Evolutionary conservation across 2,888 invertebrate species (phyloP).

Genomic region (Branchipolynoe longqiensis): DNA sequence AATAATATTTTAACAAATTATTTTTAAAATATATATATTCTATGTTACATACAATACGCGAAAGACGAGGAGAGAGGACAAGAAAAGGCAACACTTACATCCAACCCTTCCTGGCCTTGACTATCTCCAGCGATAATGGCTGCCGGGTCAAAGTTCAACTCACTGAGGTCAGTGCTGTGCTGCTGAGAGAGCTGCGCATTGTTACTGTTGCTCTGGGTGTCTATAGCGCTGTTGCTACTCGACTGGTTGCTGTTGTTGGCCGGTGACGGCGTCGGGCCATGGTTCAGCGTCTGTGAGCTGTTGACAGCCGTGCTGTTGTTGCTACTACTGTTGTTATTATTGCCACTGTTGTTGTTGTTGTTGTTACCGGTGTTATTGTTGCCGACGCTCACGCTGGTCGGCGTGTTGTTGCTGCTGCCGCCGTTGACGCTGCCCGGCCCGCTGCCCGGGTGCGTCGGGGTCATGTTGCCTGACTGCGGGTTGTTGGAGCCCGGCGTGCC

Average conservation of each 20-base stretch:
- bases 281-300: constrained; percentile 62
- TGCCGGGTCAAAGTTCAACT: constrained; percentile 89
- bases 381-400: neutral
- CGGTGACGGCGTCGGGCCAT: constrained; percentile 59
- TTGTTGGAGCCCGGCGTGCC: constrained; percentile 49
- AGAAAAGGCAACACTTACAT: constrained; percentile 86
- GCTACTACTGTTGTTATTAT: neutral
- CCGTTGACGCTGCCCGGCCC: constrained; percentile 28
- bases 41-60: too few relatives aligned
- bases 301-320: neutral
- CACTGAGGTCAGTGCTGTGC: constrained; percentile 60
- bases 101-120: constrained; percentile 90
- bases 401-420: neutral
- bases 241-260: constrained; percentile 34
- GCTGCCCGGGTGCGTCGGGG: constrained; percentile 40
- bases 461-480: constrained; percentile 53
- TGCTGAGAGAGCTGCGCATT: constrained; percentile 14
- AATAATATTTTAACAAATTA: too few relatives aligned
- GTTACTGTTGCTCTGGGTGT: constrained; percentile 17
- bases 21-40: neutral
- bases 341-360: neutral
- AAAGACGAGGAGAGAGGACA: too few relatives aligned
- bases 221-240: constrained; percentile 49
- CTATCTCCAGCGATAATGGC: constrained; percentile 96
- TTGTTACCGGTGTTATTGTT: neutral